Evolutionary conservation across 2,797 vertebrate species (phyloP).

Genomic region (Rhyacichthys aspro): DNA sequence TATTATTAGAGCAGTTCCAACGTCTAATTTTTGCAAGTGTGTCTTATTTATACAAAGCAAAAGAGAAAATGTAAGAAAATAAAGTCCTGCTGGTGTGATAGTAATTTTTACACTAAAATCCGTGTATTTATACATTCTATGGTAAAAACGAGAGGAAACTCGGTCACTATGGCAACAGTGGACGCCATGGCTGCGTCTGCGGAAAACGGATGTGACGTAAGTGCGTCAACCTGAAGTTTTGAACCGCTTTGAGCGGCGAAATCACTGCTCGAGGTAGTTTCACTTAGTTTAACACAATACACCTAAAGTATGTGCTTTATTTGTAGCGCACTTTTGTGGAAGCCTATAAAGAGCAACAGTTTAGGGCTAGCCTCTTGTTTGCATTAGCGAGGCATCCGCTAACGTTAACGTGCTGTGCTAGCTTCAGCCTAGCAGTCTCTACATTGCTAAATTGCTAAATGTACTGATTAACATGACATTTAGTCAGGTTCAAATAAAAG

Average conservation of each 20-base stretch:
- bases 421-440: neutral
- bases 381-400: conserved; percentile 18
- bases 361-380: neutral
- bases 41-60: too few relatives aligned
- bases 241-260: conserved; percentile 68
- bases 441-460: neutral
- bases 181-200: conserved; percentile 40
- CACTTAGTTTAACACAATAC: neutral
- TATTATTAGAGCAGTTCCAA: too few relatives aligned
- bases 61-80: neutral
- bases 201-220: conserved; percentile 71
- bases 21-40: too few relatives aligned
- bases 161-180: conserved; percentile 61
- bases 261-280: conserved; percentile 19
- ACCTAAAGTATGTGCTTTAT: rapidly evolving
- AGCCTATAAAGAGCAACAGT: neutral
- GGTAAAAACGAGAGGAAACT: too few relatives aligned
- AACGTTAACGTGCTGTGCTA: conserved; percentile 25
- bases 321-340: neutral
- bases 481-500: neutral
- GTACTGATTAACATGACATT: neutral
- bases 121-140: too few relatives aligned
- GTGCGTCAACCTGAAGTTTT: conserved; percentile 56
- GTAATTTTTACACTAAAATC: too few relatives aligned
- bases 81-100: too few relatives aligned